Conservation (phyloP, 2,113 vertebrate species). For the Camelus bactrianus region DNA sequence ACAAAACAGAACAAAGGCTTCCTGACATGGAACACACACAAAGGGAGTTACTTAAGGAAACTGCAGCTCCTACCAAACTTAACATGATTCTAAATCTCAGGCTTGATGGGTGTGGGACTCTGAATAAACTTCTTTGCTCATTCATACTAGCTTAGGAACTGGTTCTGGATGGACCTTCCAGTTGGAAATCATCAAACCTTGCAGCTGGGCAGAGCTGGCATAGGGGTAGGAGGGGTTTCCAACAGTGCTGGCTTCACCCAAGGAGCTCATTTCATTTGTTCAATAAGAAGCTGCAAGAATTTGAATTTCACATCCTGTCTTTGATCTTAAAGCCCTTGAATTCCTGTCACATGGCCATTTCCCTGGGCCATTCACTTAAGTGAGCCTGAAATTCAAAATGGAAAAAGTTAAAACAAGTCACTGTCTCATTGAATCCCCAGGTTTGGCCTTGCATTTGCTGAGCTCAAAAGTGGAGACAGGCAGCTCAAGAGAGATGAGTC, state of each 20-base stretch:
- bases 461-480: neutral
- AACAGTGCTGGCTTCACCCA: neutral
- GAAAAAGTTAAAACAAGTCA: neutral
- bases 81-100: neutral
- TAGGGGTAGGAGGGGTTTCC: neutral
- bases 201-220: neutral
- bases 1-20: neutral
- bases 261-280: neutral
- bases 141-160: neutral
- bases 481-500: neutral
- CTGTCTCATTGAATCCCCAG: neutral
- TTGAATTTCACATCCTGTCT: neutral
- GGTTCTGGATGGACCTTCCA: neutral
- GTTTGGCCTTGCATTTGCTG: neutral
- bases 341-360: neutral
- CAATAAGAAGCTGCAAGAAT: neutral
- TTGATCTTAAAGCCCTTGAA: neutral
- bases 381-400: conserved; percentile 43
- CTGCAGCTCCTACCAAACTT: neutral
- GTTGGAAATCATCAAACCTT: neutral
- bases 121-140: neutral
- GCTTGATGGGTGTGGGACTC: neutral
- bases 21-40: neutral
- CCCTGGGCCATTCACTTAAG: conserved; percentile 8
- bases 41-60: neutral